A percentile compares a stretch with the other conserved stretches of the same genome.
Evolutionary conservation across 2,113 vertebrate genomes (phyloP).

Genomic region (Charadrius vociferus): DNA sequence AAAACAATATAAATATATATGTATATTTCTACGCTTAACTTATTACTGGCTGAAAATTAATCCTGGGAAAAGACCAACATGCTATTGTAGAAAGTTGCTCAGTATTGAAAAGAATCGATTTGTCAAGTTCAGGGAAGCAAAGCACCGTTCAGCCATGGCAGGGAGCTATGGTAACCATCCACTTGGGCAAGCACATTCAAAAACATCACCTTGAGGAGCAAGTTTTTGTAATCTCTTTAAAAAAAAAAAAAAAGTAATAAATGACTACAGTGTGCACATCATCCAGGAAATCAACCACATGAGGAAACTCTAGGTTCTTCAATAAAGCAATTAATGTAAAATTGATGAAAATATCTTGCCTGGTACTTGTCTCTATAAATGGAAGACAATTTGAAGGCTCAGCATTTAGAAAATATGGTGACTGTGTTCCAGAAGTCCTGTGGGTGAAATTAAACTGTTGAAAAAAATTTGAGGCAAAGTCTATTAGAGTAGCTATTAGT

Average conservation of each 20-base stretch:
- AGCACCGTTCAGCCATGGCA: background rate
- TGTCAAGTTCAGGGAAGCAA: conserved; percentile 10
- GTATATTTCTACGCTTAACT: background rate
- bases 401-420: background rate
- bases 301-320: background rate
- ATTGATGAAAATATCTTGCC: background rate
- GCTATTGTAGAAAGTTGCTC: conserved; percentile 1
- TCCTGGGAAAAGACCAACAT: background rate
- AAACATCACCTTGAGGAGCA: background rate
- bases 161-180: background rate
- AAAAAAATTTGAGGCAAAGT: background rate
- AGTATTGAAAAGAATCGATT: background rate
- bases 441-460: background rate
- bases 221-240: background rate
- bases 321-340: background rate
- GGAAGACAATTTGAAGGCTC: background rate
- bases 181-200: background rate
- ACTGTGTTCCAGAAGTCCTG: background rate
- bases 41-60: background rate
- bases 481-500: background rate
- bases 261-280: background rate
- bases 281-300: background rate
- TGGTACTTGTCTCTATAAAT: background rate
- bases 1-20: background rate
- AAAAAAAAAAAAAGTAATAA: background rate